A percentile compares a stretch with the other conserved stretches of the same genome.
phyloP scores from a whole-genome alignment of 2,113 vertebrate genomes.

The Pimephales promelas region DNA sequence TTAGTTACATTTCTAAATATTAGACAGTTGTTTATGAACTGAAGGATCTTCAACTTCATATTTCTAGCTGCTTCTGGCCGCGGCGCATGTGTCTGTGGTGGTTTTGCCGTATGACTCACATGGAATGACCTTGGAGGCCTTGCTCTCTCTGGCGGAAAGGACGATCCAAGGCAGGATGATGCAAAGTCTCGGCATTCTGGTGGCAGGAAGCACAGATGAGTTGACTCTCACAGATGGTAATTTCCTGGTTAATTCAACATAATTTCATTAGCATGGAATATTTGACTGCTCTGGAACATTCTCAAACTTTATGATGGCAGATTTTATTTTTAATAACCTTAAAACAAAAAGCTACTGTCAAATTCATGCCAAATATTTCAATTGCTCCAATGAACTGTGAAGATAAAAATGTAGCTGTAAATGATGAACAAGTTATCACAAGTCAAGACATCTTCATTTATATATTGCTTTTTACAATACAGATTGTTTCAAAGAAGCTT shows the following conservation, averaged over 20 bases:
- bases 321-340: background rate
- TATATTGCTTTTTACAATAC: too few species aligned
- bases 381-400: background rate
- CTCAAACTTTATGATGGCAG: background rate
- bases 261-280: background rate
- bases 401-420: background rate
- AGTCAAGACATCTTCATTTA: too few species aligned
- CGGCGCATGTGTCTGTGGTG: slow-evolving; percentile 68
- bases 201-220: slow-evolving; percentile 78
- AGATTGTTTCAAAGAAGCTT: too few species aligned
- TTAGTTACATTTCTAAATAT: background rate
- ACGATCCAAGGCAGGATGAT: slow-evolving; percentile 68
- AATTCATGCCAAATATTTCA: background rate
- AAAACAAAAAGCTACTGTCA: background rate
- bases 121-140: slow-evolving; percentile 73
- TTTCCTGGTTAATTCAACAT: background rate
- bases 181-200: slow-evolving; percentile 80
- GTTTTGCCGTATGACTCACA: slow-evolving; percentile 79
- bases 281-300: background rate
- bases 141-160: slow-evolving; percentile 73
- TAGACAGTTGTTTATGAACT: background rate
- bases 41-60: background rate
- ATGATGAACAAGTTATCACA: background rate
- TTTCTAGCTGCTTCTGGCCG: slow-evolving; percentile 78
- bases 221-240: slow-evolving; percentile 79